These are phyloP conservation scores for Cuculus canorus DNA, from an alignment of 2,797 vertebrate species.

Conservation along the genomic window DNA sequence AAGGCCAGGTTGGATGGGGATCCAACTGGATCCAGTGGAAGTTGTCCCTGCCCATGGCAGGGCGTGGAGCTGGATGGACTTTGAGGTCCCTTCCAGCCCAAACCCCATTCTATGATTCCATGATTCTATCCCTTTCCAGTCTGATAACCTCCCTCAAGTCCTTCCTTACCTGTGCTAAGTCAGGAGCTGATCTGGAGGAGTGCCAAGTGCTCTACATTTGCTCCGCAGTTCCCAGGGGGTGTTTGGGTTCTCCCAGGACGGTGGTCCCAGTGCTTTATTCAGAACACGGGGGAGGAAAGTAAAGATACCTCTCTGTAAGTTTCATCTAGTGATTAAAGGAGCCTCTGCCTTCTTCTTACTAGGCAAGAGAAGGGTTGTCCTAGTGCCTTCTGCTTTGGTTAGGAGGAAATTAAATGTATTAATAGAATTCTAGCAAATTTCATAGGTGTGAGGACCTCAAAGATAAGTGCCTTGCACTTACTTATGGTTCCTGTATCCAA, in stretches of 20 bases:
- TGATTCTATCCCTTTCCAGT: not conserved
- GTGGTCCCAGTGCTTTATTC: conserved; percentile 14
- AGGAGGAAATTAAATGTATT: not conserved
- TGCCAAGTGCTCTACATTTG: conserved; percentile 60
- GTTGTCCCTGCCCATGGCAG: too few species aligned
- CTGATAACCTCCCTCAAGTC: conserved; percentile 17
- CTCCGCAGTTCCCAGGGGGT: conserved; percentile 29
- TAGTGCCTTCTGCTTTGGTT: not conserved
- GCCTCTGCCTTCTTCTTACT: not conserved
- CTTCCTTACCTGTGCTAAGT: conserved; percentile 28
- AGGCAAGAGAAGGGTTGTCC: not conserved
- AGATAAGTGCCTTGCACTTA: not conserved
- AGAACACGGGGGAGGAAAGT: not conserved
- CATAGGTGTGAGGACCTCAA: conserved; percentile 10
- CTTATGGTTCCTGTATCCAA: not conserved
- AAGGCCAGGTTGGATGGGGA: too few species aligned
- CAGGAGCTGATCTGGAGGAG: not conserved
- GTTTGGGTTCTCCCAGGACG: conserved; percentile 33
- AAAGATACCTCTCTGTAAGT: not conserved
- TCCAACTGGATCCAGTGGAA: too few species aligned
- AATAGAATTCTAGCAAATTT: not conserved
- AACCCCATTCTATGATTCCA: too few species aligned
- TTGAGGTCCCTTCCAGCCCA: too few species aligned
- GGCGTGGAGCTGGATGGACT: too few species aligned
- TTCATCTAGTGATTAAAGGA: not conserved